phyloP scores from a whole-genome alignment of 2,797 vertebrate genomes.

The Spinibarbus caldwelli region DNA sequence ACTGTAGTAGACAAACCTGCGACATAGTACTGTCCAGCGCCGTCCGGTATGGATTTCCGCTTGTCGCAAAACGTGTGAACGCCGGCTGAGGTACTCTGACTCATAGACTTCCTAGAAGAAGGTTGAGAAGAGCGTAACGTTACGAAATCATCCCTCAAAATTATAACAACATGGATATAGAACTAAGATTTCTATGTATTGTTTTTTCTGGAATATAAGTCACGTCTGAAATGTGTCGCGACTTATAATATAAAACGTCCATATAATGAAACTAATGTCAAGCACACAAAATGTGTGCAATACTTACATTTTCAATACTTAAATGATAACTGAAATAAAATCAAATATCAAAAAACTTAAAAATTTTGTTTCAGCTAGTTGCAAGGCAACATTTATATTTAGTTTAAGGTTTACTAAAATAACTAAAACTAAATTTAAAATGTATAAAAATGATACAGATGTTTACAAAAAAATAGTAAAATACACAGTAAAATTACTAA shows the following conservation, averaged over 20 bases:
- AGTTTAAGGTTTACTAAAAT: too few relatives aligned
- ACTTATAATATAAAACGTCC: neutral
- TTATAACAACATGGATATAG: neutral
- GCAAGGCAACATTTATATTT: too few relatives aligned
- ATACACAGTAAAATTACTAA: too few relatives aligned
- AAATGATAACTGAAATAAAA: too few relatives aligned
- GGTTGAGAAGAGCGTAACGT: neutral
- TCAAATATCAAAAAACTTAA: too few relatives aligned
- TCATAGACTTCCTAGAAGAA: conserved; percentile 85
- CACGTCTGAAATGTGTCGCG: neutral
- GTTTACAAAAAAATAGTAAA: too few relatives aligned
- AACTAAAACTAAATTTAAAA: too few relatives aligned
- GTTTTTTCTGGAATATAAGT: neutral
- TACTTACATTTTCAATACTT: too few relatives aligned
- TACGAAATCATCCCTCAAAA: neutral
- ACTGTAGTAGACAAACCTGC: conserved; percentile 81
- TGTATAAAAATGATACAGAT: too few relatives aligned
- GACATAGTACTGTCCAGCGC: conserved; percentile 96
- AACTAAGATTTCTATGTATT: neutral
- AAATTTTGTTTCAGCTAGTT: too few relatives aligned
- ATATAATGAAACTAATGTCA: neutral
- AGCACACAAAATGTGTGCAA: too few relatives aligned
- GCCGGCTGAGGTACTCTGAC: conserved; percentile 86
- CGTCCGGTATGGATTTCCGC: conserved; percentile 93
- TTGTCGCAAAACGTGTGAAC: conserved; percentile 94